A percentile compares a stretch with the other conserved stretches of the same genome.
phyloP scores from a whole-genome alignment of 2,888 invertebrate species.

The Thalpophila matura region DNA sequence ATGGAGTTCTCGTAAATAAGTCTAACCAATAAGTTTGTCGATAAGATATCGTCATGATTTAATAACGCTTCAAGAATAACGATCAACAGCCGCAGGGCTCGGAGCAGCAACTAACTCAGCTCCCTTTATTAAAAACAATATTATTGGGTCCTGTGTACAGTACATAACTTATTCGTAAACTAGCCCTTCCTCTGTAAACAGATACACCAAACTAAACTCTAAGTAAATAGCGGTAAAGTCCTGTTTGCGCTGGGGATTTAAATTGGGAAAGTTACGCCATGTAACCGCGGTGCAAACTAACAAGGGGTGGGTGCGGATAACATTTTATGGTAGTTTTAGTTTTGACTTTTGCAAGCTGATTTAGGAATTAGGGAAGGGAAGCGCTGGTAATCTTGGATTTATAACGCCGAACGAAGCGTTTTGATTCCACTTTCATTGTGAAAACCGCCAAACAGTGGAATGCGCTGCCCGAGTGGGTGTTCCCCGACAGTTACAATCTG shows the following conservation, averaged over 20 bases:
- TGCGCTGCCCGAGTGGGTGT: too few relatives aligned
- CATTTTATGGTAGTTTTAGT: conserved; percentile 51
- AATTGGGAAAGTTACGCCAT: conserved; percentile 56
- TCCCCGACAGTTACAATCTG: too few relatives aligned
- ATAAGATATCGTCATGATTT: background rate
- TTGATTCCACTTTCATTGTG: too few relatives aligned
- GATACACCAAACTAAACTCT: conserved; percentile 55
- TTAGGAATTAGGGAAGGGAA: conserved; percentile 44
- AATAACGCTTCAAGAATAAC: background rate
- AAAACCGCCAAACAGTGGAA: too few relatives aligned
- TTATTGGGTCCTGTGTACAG: conserved; percentile 53
- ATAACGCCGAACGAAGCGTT: too few relatives aligned
- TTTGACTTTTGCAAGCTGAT: conserved; percentile 47
- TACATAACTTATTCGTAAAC: conserved; percentile 52
- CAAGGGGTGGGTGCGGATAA: conserved; percentile 39
- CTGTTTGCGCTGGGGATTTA: conserved; percentile 42
- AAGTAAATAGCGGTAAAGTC: conserved; percentile 51
- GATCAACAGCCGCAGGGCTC: conserved; percentile 4
- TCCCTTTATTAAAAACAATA: conserved; percentile 57
- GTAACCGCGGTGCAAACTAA: conserved; percentile 57
- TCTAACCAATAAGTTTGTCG: too few relatives aligned
- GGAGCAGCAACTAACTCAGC: conserved; percentile 12
- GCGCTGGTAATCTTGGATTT: conserved; percentile 39
- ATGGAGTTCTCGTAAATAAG: too few relatives aligned
- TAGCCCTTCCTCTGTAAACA: conserved; percentile 53